These are phyloP conservation scores for Drosophila ercepeae DNA, from an alignment of 1,140 invertebrate species.

Conservation along the genomic window DNA sequence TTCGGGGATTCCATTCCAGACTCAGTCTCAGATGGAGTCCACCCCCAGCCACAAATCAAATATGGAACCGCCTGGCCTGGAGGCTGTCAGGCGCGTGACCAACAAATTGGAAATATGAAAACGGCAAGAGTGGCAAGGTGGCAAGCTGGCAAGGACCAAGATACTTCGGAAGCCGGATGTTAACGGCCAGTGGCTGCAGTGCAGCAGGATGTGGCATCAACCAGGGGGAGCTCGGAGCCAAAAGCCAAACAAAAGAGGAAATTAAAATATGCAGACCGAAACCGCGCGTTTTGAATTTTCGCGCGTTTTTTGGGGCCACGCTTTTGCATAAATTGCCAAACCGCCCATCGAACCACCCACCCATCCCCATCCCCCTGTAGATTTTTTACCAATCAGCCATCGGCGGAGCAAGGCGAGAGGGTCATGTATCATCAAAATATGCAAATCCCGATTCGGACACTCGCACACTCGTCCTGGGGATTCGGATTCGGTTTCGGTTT, in stretches of 20 bases:
- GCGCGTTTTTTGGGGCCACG: conserved; percentile 70
- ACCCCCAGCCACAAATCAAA: conserved; percentile 17
- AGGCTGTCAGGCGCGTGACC: conserved; percentile 29
- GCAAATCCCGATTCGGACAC: conserved; percentile 56
- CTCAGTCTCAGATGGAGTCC: conserved; percentile 15
- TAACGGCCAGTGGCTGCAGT: conserved; percentile 48
- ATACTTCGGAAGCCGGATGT: conserved; percentile 66
- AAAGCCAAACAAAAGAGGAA: conserved; percentile 70
- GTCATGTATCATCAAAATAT: conserved; percentile 80
- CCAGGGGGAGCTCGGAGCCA: background rate
- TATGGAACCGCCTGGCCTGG: conserved; percentile 10
- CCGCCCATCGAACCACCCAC: background rate
- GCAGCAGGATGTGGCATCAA: conserved; percentile 54
- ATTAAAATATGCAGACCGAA: conserved; percentile 79
- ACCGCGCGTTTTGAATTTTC: conserved; percentile 80
- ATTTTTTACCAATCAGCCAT: conserved; percentile 11
- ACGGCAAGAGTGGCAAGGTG: conserved; percentile 43
- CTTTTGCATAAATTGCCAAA: conserved; percentile 70
- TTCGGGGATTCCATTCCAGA: background rate
- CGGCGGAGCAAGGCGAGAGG: conserved; percentile 17
- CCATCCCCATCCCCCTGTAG: conserved; percentile 4
- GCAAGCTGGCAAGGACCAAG: background rate
- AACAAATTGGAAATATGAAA: conserved; percentile 67
- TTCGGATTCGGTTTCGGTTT: conserved; percentile 19
- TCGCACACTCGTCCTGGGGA: conserved; percentile 9